A percentile compares a stretch with the other conserved stretches of the same genome.
These are phyloP conservation scores for Hyppa rectilinea DNA, from an alignment of 2,888 invertebrate species.

Conservation along the genomic window DNA sequence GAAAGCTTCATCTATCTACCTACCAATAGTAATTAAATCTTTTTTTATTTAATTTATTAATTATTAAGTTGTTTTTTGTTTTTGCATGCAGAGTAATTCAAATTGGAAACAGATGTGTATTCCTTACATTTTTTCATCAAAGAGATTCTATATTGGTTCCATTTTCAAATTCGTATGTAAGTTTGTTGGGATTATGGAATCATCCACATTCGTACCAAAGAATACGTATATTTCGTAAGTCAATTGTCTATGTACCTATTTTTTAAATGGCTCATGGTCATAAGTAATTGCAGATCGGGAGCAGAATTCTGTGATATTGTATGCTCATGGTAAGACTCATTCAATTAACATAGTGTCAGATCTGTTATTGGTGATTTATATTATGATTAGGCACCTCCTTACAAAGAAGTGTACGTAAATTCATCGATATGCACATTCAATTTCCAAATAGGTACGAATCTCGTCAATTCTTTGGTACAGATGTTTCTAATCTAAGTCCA, in stretches of 20 bases:
- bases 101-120: conserved; percentile 2
- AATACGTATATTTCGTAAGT: conserved; percentile 22
- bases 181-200: conserved; percentile 18
- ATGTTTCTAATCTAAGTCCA: conserved; percentile 37
- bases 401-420: conserved; percentile 3
- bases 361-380: conserved; percentile 6
- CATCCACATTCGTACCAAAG: conserved; percentile 32
- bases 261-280: not conserved
- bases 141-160: conserved; percentile 57
- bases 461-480: conserved; percentile 45
- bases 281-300: conserved; percentile 17
- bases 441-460: conserved; percentile 24
- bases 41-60: not conserved
- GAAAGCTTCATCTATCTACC: conserved; percentile 41
- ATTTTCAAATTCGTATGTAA: conserved; percentile 61
- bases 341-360: not conserved
- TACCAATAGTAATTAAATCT: conserved; percentile 8
- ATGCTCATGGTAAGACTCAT: not conserved
- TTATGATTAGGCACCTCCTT: not conserved
- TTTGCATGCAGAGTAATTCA: not conserved
- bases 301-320: conserved; percentile 4
- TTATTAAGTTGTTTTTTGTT: not conserved
- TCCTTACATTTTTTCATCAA: conserved; percentile 12
- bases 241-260: not conserved
- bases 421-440: conserved; percentile 32